Base-by-base conservation (phyloP, 37 sponge, comb jelly and placozoan species). In the Haliclona indistincta region DNA sequence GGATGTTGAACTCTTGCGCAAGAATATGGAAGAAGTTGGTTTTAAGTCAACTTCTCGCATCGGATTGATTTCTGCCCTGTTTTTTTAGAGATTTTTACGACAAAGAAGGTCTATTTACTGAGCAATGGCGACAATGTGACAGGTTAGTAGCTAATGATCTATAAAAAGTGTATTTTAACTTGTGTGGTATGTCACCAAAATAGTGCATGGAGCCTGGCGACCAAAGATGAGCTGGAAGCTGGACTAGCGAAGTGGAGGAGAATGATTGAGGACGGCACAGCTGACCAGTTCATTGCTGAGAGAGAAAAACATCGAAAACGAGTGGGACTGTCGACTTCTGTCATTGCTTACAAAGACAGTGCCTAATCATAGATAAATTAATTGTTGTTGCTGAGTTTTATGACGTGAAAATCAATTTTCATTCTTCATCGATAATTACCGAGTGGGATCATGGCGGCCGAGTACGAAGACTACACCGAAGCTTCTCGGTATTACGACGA, bases 311-410 rank as follows among this genome's bases (percentile, higher is more conserved):
- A 38, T 2, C 54, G 74, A 37, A 56, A 74, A 56, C 54, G 3
- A 2, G 56, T 74, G 54, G 74, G 74, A 56, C 38, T 38, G 38
- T 30, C 74, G 29, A 74, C 62, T 38, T 22, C 61, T 2, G 43
- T 74, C 3, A 60, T 74, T 3, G 74, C 74, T 36, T 74, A 74
- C 33, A 74, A 74, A 74, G 54, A n/a, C n/a, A n/a, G n/a, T n/a
- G n/a, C n/a, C n/a, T n/a, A n/a, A n/a, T n/a, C n/a, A n/a, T n/a
- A n/a, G n/a, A n/a, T n/a, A n/a, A n/a, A n/a, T n/a, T n/a, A n/a
- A n/a, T n/a, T n/a, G n/a, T n/a, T n/a, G n/a, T n/a, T n/a, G n/a
- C n/a, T n/a, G n/a, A n/a, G n/a, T n/a, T n/a, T n/a, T n/a, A n/a
- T n/a, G n/a, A n/a, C n/a, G n/a, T n/a, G n/a, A n/a, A n/a, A n/a